phyloP scores from a whole-genome alignment of 2,888 invertebrate species.

The Hoplodrina blanda region DNA sequence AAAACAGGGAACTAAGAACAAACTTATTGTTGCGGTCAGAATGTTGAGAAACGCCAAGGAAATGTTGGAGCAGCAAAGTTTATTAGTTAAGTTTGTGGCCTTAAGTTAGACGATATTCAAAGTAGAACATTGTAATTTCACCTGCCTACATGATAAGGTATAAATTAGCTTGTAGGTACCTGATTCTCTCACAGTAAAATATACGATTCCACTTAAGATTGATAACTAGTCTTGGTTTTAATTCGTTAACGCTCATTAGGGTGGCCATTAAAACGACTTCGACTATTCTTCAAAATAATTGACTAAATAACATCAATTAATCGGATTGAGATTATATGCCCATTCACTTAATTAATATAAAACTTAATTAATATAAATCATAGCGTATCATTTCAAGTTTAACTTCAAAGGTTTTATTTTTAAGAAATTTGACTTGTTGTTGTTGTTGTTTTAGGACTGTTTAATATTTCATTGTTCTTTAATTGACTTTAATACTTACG shows the following conservation, averaged over 20 bases:
- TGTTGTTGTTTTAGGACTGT: too few relatives aligned
- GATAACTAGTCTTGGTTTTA: conserved; percentile 50
- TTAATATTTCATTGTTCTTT: too few relatives aligned
- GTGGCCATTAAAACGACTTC: conserved; percentile 40
- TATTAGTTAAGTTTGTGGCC: conserved; percentile 12
- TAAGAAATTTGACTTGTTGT: too few relatives aligned
- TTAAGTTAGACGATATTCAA: conserved; percentile 30
- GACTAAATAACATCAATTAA: conserved; percentile 24
- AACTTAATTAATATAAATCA: conserved; percentile 19
- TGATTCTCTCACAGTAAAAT: conserved; percentile 8
- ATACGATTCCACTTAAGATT: conserved; percentile 41
- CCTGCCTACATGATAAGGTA: conserved; percentile 36
- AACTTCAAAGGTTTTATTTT: too few relatives aligned
- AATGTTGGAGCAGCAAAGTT: not conserved
- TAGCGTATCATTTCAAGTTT: conserved; percentile 1
- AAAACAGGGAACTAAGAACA: conserved; percentile 29
- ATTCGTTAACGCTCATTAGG: conserved; percentile 57
- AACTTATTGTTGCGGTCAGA: conserved; percentile 25
- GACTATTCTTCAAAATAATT: conserved; percentile 28
- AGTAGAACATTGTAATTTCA: conserved; percentile 34
- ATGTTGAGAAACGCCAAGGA: not conserved
- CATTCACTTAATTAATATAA: conserved; percentile 10
- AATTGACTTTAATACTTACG: too few relatives aligned
- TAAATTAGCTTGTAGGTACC: conserved; percentile 12
- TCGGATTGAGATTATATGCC: conserved; percentile 24